These are phyloP conservation scores for Limosa lapponica DNA, from an alignment of 2,797 vertebrate genomes.

Conservation along the genomic window DNA sequence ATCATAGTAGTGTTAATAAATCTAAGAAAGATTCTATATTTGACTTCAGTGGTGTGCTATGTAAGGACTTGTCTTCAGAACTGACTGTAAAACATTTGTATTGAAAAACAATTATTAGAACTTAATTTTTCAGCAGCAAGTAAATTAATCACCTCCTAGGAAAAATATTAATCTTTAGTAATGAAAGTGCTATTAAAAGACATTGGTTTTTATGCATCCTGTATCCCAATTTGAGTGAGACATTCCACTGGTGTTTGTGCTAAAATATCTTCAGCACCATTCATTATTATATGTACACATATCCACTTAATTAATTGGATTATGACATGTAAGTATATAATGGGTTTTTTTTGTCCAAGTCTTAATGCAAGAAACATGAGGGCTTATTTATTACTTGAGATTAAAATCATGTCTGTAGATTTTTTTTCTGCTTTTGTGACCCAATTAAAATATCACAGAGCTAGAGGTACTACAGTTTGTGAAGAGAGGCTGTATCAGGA, in stretches of 20 bases:
- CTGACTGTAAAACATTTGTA: neutral
- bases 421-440: neutral
- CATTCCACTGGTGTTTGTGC: neutral
- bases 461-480: neutral
- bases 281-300: neutral
- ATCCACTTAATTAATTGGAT: neutral
- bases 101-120: constrained; percentile 48
- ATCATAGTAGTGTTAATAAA: constrained; percentile 8
- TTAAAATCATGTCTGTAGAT: neutral
- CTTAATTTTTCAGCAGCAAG: constrained; percentile 23
- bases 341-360: neutral
- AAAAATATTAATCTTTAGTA: constrained; percentile 1
- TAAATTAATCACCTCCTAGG: neutral
- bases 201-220: neutral
- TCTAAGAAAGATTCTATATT: neutral
- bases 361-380: too few species aligned
- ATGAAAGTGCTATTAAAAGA: neutral
- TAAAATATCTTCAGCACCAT: neutral
- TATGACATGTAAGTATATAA: neutral
- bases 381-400: neutral
- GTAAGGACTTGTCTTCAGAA: neutral
- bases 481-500: neutral
- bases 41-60: neutral
- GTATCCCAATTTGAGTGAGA: neutral
- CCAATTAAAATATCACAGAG: constrained; percentile 18